phyloP scores from a whole-genome alignment of 2,888 invertebrate species.

The Plagiodera versicolora region DNA sequence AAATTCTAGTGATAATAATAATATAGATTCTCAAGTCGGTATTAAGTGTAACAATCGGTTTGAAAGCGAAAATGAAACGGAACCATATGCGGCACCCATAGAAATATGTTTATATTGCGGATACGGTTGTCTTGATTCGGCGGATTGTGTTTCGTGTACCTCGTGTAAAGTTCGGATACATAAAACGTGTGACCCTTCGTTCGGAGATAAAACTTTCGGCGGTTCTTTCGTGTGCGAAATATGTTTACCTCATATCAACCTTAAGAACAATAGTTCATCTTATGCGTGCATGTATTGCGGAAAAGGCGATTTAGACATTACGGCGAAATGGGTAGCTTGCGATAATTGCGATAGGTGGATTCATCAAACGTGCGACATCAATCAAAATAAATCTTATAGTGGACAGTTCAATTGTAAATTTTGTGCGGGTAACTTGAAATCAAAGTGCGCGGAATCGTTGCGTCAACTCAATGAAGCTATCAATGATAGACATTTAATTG shows the following conservation, averaged over 20 bases:
- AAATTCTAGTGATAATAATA: too few species aligned
- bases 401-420: too few species aligned
- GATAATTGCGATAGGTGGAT: conserved; percentile 18
- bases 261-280: background rate
- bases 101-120: conserved; percentile 22
- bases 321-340: conserved; percentile 18
- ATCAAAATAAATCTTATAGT: background rate
- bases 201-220: conserved; percentile 3
- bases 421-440: too few species aligned
- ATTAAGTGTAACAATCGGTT: too few species aligned
- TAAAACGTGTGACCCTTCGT: conserved; percentile 13
- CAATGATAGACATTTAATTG: background rate
- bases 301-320: conserved; percentile 4
- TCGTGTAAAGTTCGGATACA: conserved; percentile 20
- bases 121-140: conserved; percentile 5
- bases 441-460: background rate
- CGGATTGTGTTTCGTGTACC: conserved; percentile 21
- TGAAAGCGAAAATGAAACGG: too few species aligned
- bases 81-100: too few species aligned
- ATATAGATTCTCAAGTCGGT: too few species aligned
- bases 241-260: background rate
- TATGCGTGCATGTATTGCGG: conserved; percentile 7
- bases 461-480: background rate
- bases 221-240: conserved; percentile 2
- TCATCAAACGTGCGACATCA: too few species aligned